These are phyloP conservation scores for Salticus scenicus DNA, from an alignment of 2,888 invertebrate genomes.

Conservation along the genomic window DNA sequence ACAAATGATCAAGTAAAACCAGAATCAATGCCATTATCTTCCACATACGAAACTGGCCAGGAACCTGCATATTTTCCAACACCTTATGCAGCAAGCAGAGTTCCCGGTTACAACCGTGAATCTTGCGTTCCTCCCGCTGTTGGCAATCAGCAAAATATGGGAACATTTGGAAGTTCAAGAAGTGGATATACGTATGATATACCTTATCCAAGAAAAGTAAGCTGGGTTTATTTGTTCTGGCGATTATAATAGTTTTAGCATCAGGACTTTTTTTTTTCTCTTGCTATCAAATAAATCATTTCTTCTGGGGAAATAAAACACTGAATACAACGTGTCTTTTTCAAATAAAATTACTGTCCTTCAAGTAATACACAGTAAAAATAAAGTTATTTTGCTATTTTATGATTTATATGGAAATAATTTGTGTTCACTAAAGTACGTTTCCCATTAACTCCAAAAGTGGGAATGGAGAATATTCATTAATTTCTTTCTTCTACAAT, in stretches of 20 bases:
- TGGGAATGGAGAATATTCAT: too few species aligned
- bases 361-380: too few species aligned
- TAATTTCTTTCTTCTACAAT: too few species aligned
- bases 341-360: too few species aligned
- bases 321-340: too few species aligned
- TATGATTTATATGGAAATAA: too few species aligned
- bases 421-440: too few species aligned
- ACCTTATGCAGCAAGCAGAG: slow-evolving; percentile 63
- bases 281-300: too few species aligned
- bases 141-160: slow-evolving; percentile 54
- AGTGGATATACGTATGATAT: slow-evolving; percentile 67
- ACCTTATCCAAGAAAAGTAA: slow-evolving; percentile 60
- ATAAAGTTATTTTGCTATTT: too few species aligned
- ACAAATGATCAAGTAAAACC: slow-evolving; percentile 50
- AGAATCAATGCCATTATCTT: slow-evolving; percentile 43
- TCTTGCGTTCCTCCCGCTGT: slow-evolving; percentile 33
- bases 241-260: not conserved
- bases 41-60: slow-evolving; percentile 56
- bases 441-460: too few species aligned
- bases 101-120: slow-evolving; percentile 50
- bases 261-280: not conserved
- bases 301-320: too few species aligned
- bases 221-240: not conserved
- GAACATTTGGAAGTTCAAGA: slow-evolving; percentile 62
- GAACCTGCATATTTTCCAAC: slow-evolving; percentile 69